A percentile compares a stretch with the other conserved stretches of the same genome.
Evolutionary conservation across 2,113 vertebrate genomes (phyloP).

Genomic region (Lota lota): DNA sequence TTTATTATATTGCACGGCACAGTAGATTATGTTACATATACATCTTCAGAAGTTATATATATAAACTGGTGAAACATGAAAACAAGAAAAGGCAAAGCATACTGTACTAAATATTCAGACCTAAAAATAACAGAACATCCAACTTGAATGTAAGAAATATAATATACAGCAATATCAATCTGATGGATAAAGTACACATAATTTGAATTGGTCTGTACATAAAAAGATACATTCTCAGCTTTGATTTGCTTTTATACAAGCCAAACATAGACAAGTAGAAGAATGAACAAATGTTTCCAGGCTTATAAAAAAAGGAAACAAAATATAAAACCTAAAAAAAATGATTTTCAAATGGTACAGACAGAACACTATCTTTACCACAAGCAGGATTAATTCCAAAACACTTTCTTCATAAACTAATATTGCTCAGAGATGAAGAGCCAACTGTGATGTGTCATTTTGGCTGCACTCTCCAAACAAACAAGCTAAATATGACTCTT

Average conservation of each 20-base stretch:
- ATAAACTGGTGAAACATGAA: conserved; percentile 19
- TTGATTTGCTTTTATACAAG: conserved; percentile 44
- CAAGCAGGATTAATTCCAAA: background rate
- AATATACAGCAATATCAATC: conserved; percentile 23
- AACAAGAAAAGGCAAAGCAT: conserved; percentile 29
- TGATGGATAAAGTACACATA: no score
- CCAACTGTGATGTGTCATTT: conserved; percentile 2
- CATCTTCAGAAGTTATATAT: conserved; percentile 23
- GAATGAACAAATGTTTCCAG: conserved; percentile 12
- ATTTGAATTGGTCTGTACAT: conserved; percentile 35
- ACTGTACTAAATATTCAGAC: conserved; percentile 14
- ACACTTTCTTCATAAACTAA: conserved; percentile 9
- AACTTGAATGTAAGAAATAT: conserved; percentile 22
- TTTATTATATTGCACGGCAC: conserved; percentile 29
- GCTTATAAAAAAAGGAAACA: conserved; percentile 7
- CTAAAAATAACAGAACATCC: conserved; percentile 21
- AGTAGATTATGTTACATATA: conserved; percentile 16
- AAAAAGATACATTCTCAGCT: conserved; percentile 48
- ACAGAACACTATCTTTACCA: background rate
- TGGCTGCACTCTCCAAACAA: background rate
- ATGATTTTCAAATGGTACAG: background rate
- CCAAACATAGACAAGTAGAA: conserved; percentile 9
- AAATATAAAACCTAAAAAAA: conserved; percentile 6
- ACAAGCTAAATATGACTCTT: background rate
- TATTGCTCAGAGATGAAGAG: conserved; percentile 21